Base-by-base conservation (phyloP, 2,888 invertebrate genomes). In the Melieria crassipennis region DNA sequence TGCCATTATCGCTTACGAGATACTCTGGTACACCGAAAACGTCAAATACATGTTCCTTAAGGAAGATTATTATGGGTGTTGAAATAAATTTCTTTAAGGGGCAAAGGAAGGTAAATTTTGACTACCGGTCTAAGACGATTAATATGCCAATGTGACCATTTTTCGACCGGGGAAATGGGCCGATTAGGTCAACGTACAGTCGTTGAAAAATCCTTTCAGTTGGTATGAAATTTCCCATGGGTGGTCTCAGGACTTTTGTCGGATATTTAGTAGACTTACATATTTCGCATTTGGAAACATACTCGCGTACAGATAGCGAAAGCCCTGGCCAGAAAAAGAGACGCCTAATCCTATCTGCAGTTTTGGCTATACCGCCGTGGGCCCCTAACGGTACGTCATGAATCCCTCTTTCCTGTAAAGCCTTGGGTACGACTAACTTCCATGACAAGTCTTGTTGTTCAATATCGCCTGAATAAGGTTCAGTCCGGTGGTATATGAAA, bases 1-100 rank as follows among this genome's bases (percentile, higher is more conserved):
- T 55, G 1, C 70, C 70, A 42, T 70, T 74, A 46, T 74, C 70
- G 4, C 67, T 65, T 4, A 78, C 75, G 6, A 79, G 48, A 10
- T 46, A 45, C 57, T 76, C 71, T 3, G 79, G 78, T 16, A 78
- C 77, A 13, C 79, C 79, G 73, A 79, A 81, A 9, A 75, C 43
- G 46, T 78, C 69, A 66, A 81, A 79, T 9, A 74, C 16, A 3
- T 78, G 74, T n/a, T 75, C 60, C 45, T 65, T 69, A 4, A 76
- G 45, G 58, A 57, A 72, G 55, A 60, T 52, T n/a, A 50, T 48
- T 4, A 75, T 70, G 0, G 50, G 45, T 48, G 66, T 46, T 4
- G 73, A 46, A 6, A 52, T 61, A 62, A 70, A 66, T 48, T 70
- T 72, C 42, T 62, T 63, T n/a, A 74, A 6, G 9, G 74, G 73